These are phyloP conservation scores for Toxotes jaculatrix DNA, from an alignment of 2,113 vertebrate species.

Conservation along the genomic window DNA sequence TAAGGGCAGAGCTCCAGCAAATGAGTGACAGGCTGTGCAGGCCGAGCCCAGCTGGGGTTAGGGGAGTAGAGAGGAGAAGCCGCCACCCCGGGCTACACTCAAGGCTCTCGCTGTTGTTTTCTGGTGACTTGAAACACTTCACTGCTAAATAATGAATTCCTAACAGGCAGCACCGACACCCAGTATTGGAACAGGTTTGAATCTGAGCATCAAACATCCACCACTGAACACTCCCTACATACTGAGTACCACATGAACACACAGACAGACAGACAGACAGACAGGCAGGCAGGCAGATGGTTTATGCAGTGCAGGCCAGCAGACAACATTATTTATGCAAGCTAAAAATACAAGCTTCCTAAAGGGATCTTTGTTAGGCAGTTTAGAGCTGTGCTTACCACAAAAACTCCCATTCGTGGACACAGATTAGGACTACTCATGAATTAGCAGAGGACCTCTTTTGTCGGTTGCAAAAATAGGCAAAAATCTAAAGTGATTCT, in stretches of 20 bases:
- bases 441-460: background rate
- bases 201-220: slow-evolving; percentile 77
- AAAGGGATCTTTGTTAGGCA: slow-evolving; percentile 38
- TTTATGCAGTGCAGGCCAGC: too few species aligned
- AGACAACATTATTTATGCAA: slow-evolving; percentile 61
- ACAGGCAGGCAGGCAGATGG: background rate
- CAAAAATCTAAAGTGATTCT: background rate
- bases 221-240: slow-evolving; percentile 53
- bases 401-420: slow-evolving; percentile 14
- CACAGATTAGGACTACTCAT: background rate
- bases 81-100: slow-evolving; percentile 83
- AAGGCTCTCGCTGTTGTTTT: slow-evolving; percentile 84
- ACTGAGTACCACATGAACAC: slow-evolving; percentile 42
- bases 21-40: slow-evolving; percentile 82
- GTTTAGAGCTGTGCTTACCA: slow-evolving; percentile 23
- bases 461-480: background rate
- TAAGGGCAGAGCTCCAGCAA: slow-evolving; percentile 75
- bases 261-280: slow-evolving; percentile 17
- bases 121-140: slow-evolving; percentile 87
- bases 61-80: slow-evolving; percentile 76
- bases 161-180: slow-evolving; percentile 73
- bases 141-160: slow-evolving; percentile 88
- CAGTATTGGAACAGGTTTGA: slow-evolving; percentile 77
- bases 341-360: slow-evolving; percentile 65
- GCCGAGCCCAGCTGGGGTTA: slow-evolving; percentile 82